phyloP scores from a whole-genome alignment of 2,113 vertebrate genomes.

The Nothobranchius furzeri region DNA sequence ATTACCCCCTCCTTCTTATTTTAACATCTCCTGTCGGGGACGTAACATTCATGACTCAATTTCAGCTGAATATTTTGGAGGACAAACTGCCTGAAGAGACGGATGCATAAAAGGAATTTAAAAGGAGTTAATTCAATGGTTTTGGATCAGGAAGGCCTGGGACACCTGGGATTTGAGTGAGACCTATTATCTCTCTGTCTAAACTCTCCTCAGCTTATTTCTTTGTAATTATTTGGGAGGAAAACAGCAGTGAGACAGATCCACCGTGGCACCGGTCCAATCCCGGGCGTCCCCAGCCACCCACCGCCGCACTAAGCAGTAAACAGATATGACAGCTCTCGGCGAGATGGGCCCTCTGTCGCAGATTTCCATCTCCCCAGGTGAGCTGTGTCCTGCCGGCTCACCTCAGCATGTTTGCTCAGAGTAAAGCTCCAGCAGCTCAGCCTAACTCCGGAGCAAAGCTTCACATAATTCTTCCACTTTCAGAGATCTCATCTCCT shows the following conservation, averaged over 20 bases:
- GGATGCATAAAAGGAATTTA: background rate
- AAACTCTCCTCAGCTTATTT: background rate
- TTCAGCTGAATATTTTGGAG: too few relatives aligned
- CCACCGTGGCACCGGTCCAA: conserved; percentile 24
- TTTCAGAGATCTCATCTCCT: conserved; percentile 52
- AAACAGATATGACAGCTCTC: conserved; percentile 62
- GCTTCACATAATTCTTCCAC: conserved; percentile 51
- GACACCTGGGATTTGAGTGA: background rate
- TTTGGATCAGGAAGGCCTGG: background rate
- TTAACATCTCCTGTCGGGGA: too few relatives aligned
- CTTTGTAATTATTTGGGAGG: conserved; percentile 27
- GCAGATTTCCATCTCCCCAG: conserved; percentile 61
- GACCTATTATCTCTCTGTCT: background rate
- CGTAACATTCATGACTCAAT: too few relatives aligned
- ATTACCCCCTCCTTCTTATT: too few relatives aligned
- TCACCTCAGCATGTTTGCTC: conserved; percentile 47
- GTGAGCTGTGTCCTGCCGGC: conserved; percentile 47
- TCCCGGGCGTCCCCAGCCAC: conserved; percentile 17
- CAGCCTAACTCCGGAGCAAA: conserved; percentile 45
- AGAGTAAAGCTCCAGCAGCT: conserved; percentile 46
- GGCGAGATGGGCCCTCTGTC: conserved; percentile 28
- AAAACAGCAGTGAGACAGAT: conserved; percentile 22
- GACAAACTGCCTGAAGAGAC: too few relatives aligned
- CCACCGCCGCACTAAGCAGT: conserved; percentile 38
- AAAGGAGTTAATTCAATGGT: background rate